A percentile compares a stretch with the other conserved stretches of the same genome.
These are phyloP conservation scores for Molorchus minor DNA, from an alignment of 2,888 invertebrate genomes.

Conservation along the genomic window DNA sequence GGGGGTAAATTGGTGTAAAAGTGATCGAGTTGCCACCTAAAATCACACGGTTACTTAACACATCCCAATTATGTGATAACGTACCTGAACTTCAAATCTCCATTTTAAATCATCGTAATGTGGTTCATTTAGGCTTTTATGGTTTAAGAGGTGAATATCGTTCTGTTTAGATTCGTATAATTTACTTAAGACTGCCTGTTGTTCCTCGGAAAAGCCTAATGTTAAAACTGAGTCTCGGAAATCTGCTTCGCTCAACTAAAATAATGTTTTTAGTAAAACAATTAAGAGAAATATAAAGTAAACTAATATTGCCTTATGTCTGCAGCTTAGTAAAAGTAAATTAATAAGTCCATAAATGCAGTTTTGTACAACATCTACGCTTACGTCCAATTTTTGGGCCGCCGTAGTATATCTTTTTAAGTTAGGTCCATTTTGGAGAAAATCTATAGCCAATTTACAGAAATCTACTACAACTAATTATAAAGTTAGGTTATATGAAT, in stretches of 20 bases:
- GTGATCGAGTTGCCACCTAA: constrained; percentile 68
- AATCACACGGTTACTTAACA: no score
- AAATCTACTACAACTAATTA: constrained; percentile 73
- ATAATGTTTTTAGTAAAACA: constrained; percentile 40
- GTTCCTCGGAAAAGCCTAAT: constrained; percentile 70
- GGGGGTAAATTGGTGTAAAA: constrained; percentile 69
- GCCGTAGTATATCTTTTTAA: constrained; percentile 70
- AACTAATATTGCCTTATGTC: constrained; percentile 68
- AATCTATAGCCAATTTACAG: constrained; percentile 74
- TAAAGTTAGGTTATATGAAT: constrained; percentile 16
- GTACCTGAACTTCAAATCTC: constrained; percentile 72
- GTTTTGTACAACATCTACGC: constrained; percentile 67
- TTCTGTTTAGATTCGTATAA: constrained; percentile 68
- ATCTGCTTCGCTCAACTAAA: constrained; percentile 63
- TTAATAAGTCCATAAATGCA: constrained; percentile 79
- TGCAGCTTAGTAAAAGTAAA: constrained; percentile 75
- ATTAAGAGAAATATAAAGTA: neutral
- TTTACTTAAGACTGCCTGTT: constrained; percentile 68
- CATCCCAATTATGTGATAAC: constrained; percentile 1
- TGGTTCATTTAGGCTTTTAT: constrained; percentile 62
- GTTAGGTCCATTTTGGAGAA: constrained; percentile 73
- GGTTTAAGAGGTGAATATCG: constrained; percentile 63
- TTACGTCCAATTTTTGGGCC: constrained; percentile 71
- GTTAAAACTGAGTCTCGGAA: constrained; percentile 64
- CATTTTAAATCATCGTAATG: constrained; percentile 71